These are phyloP conservation scores for Spinus pinus DNA, from an alignment of 2,797 vertebrate species.

Conservation along the genomic window DNA sequence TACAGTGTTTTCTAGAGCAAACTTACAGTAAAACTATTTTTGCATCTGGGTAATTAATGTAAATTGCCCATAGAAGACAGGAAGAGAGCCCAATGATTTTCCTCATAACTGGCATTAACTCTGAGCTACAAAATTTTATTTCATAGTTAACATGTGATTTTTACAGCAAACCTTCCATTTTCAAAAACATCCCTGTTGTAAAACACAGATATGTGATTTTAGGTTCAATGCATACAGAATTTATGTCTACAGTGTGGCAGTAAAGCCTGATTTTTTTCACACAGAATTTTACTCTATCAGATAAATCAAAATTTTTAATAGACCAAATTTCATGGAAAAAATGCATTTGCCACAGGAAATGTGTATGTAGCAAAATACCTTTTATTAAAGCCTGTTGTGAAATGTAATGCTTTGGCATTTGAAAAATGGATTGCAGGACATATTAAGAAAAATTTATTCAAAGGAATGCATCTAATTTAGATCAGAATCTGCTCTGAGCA, in stretches of 20 bases:
- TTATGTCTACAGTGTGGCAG: neutral
- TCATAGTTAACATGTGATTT: neutral
- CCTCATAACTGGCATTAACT: neutral
- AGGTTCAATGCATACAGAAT: slow-evolving; percentile 7
- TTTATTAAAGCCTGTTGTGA: slow-evolving; percentile 46
- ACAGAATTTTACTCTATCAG: slow-evolving; percentile 10
- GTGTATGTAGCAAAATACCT: slow-evolving; percentile 25
- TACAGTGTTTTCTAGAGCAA: neutral
- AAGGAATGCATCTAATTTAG: slow-evolving; percentile 29
- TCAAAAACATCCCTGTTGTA: neutral
- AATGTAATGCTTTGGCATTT: slow-evolving; percentile 48
- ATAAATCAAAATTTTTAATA: slow-evolving; percentile 34
- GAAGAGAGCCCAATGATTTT: neutral
- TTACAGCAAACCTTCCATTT: neutral
- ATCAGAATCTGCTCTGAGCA: slow-evolving; percentile 39
- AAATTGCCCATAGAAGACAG: neutral
- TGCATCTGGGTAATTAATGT: neutral
- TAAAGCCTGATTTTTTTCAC: slow-evolving; percentile 24
- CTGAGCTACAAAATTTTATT: neutral
- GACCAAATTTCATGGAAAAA: slow-evolving; percentile 22
- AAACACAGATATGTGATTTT: neutral
- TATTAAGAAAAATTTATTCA: slow-evolving; percentile 24
- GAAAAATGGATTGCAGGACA: slow-evolving; percentile 37
- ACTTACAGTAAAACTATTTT: neutral
- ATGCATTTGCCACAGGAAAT: slow-evolving; percentile 50